Base-by-base conservation (phyloP, 2,113 vertebrate species). In the Riparia riparia region DNA sequence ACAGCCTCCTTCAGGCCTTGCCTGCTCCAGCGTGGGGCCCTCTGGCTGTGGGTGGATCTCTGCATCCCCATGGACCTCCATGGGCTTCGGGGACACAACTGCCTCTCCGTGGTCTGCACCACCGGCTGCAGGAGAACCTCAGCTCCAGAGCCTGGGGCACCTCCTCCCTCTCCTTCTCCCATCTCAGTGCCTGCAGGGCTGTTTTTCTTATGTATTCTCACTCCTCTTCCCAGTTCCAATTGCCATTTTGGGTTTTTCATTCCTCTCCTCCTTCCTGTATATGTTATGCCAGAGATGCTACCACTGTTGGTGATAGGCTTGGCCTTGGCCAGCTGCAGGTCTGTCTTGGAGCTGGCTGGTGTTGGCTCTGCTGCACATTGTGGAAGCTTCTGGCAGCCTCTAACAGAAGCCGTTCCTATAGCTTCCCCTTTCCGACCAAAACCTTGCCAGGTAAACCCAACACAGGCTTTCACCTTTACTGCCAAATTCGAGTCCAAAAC, bases 1-100 rank as follows among this genome's bases (percentile, higher is more conserved):
- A 37, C 25, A 49, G 31, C 21, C 12, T 83, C 31, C 31, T 69
- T 28, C 26, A 41, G 34, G 20, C 10, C 29, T 14, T 44, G 9
- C 18, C 31, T 68, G n/a, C 41, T 37, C 6, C 6, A 18, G 15
- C 0, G 0, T 54, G 47, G 3, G 16, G 1, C 54, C 5, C 28
- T 45, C 4, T 2, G 4, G 47, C 34, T 69, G 15, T 18, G 25
- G 47, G 31, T 56, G 26, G 26, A 56, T 7, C 25, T 26, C 37
- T 58, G 24, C 24, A 26, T 6, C 12, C 14, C 31, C 2, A 1
- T 19, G 26, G 24, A 29, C 2, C 8, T 26, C 4, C 24, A 20
- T 4, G 34, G 21, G 6, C 21, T 61, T 15, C 45, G 60, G 20
- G 8, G 29, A 14, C 32, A 47, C 39, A 72, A 4, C 20, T 58